These are phyloP conservation scores for Okapia johnstoni DNA, from an alignment of 2,113 vertebrate species.

Conservation along the genomic window DNA sequence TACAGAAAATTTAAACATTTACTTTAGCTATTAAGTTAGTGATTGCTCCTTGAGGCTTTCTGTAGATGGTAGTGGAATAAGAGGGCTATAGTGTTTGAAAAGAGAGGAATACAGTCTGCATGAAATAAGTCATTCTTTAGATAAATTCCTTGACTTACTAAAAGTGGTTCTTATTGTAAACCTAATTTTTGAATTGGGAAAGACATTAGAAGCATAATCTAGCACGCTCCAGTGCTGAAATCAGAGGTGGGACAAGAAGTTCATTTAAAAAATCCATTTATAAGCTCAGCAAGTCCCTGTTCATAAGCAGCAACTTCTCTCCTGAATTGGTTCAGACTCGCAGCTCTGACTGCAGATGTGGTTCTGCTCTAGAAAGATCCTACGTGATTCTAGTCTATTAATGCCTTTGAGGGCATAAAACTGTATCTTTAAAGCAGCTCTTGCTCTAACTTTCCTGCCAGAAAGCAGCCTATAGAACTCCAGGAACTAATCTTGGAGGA, in stretches of 20 bases:
- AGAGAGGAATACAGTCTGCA: neutral
- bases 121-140: neutral
- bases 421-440: neutral
- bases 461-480: neutral
- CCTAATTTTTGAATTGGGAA: neutral
- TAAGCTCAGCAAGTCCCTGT: neutral
- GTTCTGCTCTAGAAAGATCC: constrained; percentile 1
- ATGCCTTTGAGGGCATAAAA: neutral
- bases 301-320: neutral
- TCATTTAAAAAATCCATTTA: constrained; percentile 2
- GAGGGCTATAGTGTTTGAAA: neutral
- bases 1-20: constrained; percentile 9
- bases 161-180: neutral
- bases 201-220: neutral
- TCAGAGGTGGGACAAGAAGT: neutral
- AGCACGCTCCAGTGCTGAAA: neutral
- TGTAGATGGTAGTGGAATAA: neutral
- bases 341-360: neutral
- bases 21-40: constrained; percentile 1
- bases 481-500: neutral
- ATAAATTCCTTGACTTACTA: neutral
- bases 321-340: neutral
- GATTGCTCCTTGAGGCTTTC: neutral
- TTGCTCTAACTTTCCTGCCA: neutral
- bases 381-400: neutral